A percentile compares a stretch with the other conserved stretches of the same genome.
These are phyloP conservation scores for Ploceus nigricollis DNA, from an alignment of 2,113 vertebrate genomes.

Conservation along the genomic window DNA sequence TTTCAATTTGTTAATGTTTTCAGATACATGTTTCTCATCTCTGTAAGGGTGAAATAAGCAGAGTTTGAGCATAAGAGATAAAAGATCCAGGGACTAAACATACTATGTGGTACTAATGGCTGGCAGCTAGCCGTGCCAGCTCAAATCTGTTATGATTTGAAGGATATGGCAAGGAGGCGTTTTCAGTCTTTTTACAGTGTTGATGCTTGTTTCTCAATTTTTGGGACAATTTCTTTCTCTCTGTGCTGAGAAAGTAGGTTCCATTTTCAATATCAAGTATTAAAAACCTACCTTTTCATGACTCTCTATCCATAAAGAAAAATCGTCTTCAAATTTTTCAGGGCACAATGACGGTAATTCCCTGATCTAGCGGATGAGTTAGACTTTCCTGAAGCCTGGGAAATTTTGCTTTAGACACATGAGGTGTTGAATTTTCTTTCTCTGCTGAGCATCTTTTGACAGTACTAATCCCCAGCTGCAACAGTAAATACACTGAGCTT, in stretches of 20 bases:
- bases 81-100: neutral
- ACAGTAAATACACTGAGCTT: conserved; percentile 2
- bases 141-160: neutral
- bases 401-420: neutral
- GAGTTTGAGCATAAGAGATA: neutral
- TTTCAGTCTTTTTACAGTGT: neutral
- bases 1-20: neutral
- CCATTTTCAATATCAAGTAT: neutral
- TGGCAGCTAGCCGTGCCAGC: neutral
- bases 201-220: neutral
- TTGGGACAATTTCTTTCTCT: neutral
- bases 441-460: neutral
- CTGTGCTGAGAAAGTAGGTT: neutral
- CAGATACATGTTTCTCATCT: neutral
- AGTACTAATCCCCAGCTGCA: neutral
- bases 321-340: neutral
- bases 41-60: neutral
- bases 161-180: neutral
- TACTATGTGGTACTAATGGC: neutral
- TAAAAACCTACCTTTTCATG: neutral
- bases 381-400: neutral
- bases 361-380: neutral
- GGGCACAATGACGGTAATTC: neutral
- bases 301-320: neutral
- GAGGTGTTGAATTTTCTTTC: neutral